Evolutionary conservation across 2,888 invertebrate genomes (phyloP).

Genomic region (Amphipyra tragopoginis): DNA sequence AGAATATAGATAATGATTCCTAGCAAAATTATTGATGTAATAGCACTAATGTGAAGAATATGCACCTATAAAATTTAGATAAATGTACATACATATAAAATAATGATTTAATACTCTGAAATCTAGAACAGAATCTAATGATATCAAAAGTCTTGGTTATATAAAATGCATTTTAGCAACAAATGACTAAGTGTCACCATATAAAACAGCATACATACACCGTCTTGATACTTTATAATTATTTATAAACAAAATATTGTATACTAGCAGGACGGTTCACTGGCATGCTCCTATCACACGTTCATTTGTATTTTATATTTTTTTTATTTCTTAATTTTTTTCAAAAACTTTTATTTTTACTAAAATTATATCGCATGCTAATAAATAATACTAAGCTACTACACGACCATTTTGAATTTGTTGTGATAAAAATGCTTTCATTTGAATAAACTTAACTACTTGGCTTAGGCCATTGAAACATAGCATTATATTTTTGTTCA

Average conservation of each 20-base stretch:
- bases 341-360: constrained; percentile 64
- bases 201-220: constrained; percentile 57
- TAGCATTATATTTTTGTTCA: constrained; percentile 47
- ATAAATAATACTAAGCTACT: constrained; percentile 86
- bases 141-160: constrained; percentile 38
- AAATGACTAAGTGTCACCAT: constrained; percentile 52
- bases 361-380: constrained; percentile 84
- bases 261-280: constrained; percentile 76
- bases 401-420: constrained; percentile 70
- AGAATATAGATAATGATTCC: background rate
- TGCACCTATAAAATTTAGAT: constrained; percentile 26
- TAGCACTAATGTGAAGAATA: constrained; percentile 25
- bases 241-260: constrained; percentile 60
- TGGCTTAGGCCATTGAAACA: constrained; percentile 36
- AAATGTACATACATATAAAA: constrained; percentile 20
- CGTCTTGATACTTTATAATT: constrained; percentile 59
- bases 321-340: constrained; percentile 63
- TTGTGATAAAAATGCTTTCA: constrained; percentile 47
- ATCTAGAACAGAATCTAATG: constrained; percentile 2
- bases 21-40: background rate
- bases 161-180: constrained; percentile 54
- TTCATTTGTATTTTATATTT: constrained; percentile 69
- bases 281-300: constrained; percentile 77
- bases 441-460: constrained; percentile 30
- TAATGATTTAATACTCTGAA: constrained; percentile 17